Conservation (phyloP, 2,888 invertebrate species). For the Philereme transversata region DNA sequence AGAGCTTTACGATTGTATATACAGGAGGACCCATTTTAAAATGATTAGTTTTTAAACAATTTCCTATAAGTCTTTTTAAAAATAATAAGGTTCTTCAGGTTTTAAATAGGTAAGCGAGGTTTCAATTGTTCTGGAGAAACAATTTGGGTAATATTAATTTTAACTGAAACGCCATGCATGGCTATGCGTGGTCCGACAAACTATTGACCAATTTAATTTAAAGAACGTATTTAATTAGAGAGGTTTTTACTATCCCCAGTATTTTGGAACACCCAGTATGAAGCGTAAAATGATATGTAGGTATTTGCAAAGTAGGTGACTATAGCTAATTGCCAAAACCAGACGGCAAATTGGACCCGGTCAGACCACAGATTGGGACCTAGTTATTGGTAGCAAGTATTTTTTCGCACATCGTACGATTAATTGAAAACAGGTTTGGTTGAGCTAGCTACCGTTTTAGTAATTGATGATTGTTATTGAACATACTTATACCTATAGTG, state of each 20-base stretch:
- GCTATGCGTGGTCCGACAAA: no score
- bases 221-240: no score
- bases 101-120: no score
- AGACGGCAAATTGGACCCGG: conserved; percentile 59
- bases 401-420: conserved; percentile 20
- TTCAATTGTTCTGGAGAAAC: no score
- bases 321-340: conserved; percentile 66
- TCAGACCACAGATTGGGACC: conserved; percentile 21
- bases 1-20: conserved; percentile 40
- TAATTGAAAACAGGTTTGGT: conserved; percentile 11
- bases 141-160: no score
- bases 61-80: no score
- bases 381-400: conserved; percentile 19
- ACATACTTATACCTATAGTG: no score
- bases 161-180: no score
- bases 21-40: conserved; percentile 7
- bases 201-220: no score
- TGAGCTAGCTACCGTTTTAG: conserved; percentile 17
- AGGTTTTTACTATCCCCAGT: not conserved
- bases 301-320: conserved; percentile 19
- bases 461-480: not conserved
- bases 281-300: conserved; percentile 8
- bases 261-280: conserved; percentile 12
- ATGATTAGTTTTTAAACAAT: no score
- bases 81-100: no score